Evolutionary conservation across 2,797 vertebrate species (phyloP), one percentile per base, ranked within the genome.

Genomic region (Hirundo rustica): DNA sequence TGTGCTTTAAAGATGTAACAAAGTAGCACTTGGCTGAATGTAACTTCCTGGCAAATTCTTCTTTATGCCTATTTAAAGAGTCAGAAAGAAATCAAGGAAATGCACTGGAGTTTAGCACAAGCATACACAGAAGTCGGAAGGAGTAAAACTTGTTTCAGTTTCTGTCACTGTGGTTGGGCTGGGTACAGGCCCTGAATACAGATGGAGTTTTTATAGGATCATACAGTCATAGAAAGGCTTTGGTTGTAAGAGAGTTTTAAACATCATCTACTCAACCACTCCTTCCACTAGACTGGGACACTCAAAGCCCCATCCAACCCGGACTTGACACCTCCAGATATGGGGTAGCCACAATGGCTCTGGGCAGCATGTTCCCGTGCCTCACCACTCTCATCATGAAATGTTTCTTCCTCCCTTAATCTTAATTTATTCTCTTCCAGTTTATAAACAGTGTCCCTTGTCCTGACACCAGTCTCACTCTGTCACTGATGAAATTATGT

Each of bases 321-420:
- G 25, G 10, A 9, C 22, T 14, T 36, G 53, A 7, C 19, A 13
- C 16, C 19, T 12, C 10, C 25, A 42, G 4, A 3, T 16, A 53
- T 1, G 10, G 12, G 6, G 4, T 11, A 45, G 8, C 11, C 32
- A 62, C 30, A 66, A 0, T 1, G 4, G 47, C n/a, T 58, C 48
- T 34, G 23, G 19, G 27, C 10, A 60, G 16, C 25, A 13, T 19
- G 2, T 40, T 38, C 12, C 29, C 1, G 0, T 22, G 20, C 15
- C 44, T 55, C 34, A 62, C 30, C 23, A 26, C 19, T 7, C 26
- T 30, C 22, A 32, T 2, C 0, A 1, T 36, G 10, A 77, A 61
- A 40, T 19, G 13, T 20, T 77, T 74, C 15, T 74, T 71, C 48
- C 13, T 65, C 64, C 13, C 32, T 44, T 47, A 32, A 51, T 29